Base-by-base conservation (phyloP, 2,113 vertebrate genomes). In the Brachypteracias leptosomus region DNA sequence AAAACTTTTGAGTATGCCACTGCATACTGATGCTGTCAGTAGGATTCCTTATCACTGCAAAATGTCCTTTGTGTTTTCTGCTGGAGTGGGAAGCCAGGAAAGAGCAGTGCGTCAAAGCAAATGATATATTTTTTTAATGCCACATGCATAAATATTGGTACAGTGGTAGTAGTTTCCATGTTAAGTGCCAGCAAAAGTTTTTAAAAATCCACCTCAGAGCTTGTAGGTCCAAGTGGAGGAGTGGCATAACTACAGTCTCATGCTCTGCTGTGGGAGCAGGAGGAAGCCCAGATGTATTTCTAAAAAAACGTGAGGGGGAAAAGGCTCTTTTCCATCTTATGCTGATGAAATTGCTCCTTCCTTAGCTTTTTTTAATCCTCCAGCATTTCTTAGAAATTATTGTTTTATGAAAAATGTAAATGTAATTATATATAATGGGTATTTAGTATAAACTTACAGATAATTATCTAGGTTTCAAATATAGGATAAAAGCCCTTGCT, bases 101-200 rank as follows among this genome's bases (percentile, higher is more conserved):
- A 59, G 38, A 81, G 25, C 16, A 63, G 42, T 47, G 40, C 47
- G 80, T 93, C 83, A 83, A 92, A 96, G 81, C 38, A 75, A 82
- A 77, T 21, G 8, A 26, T 88, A 8, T 89, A 28, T 55, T 93
- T 92, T 89, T 92, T 15, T 95, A 95, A 55, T 42, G n/a, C 35
- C 78, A 63, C 6, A 0, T 92, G 77, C 89, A 59, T 93, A 95
- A 96, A 93, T 93, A 93, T 71, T 84, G 66, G n/a, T 55, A 35
- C n/a, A 78, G 66, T 25, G 20, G 22, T 81, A 55, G n/a, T 65
- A 51, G 62, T 93, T 97, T 78, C 63, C 47, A 22, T 89, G 73
- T 28, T 55, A 88, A 63, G 33, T 81, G 58, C 68, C 59, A 79
- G 33, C 49, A 88, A 58, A 75, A 62, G n/a, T 55, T 52, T 79